Evolutionary conservation across 2,888 invertebrate genomes (phyloP), one percentile per base, ranked within the genome.

Genomic region (Sinopyrophorus schimmeli): DNA sequence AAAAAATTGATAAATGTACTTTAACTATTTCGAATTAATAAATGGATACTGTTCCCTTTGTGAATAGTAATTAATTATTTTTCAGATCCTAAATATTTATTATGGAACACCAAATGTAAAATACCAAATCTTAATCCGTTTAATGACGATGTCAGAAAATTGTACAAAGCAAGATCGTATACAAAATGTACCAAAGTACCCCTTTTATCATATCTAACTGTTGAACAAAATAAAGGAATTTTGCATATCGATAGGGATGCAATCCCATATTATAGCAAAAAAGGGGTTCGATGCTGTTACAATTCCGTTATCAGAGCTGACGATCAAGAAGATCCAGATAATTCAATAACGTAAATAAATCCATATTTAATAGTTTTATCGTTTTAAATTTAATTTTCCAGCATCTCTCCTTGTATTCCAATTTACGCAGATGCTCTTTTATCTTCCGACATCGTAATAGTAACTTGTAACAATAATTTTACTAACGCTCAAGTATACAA

Each of bases 71-170:
- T n/a, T n/a, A n/a, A n/a, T n/a, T n/a, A n/a, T n/a, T n/a, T n/a
- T n/a, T n/a, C n/a, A n/a, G n/a, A n/a, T n/a, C n/a, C n/a, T 24
- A 74, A 75, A 3, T 80, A 76, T 59, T 64, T 81, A 44, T 77
- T 81, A 2, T 77, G 79, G 74, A 84, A 78, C 63, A 74, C 80
- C 23, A 78, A 76, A 62, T 86, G 86, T 61, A 78, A 77, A 62
- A 84, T 86, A 65, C 76, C 80, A 9, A 79, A 82, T 52, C 59
- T 82, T 47, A 77, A 83, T 63, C 78, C 83, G 3, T 80, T 81
- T 55, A 79, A 81, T 47, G 60, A 65, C 3, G 78, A 80, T 51
- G 75, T 79, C 7, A 77, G 74, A 67, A 70, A 74, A 47, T 77
- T 77, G 53, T 77, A 80, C 49, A 75, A 75, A 27, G 75, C 76